Percentiles rank a stretch among this genome's conserved stretches.
phyloP scores from a whole-genome alignment of 2,888 invertebrate species.

The Crioceris asparagi region DNA sequence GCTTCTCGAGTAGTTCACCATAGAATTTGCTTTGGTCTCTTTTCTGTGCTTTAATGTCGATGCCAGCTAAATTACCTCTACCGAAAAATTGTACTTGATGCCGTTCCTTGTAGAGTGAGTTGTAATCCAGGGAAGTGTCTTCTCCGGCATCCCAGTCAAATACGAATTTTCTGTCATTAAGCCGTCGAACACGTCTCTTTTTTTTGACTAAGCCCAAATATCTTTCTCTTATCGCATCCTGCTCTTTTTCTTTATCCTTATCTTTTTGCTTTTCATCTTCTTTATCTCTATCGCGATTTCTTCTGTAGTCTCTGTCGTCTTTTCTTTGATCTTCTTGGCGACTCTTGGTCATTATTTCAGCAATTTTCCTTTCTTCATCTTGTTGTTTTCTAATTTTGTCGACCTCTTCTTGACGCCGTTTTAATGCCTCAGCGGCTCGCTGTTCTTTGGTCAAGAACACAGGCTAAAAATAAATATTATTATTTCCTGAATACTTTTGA shows the following conservation, averaged over 20 bases:
- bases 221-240: constrained; percentile 90
- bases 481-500: too few species aligned
- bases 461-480: constrained; percentile 49
- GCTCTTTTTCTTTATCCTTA: constrained; percentile 85
- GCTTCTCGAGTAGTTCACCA: constrained; percentile 85
- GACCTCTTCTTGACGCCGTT: constrained; percentile 80
- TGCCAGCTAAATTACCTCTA: constrained; percentile 93
- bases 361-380: constrained; percentile 49
- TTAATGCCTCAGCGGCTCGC: constrained; percentile 79
- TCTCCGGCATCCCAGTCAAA: constrained; percentile 99
- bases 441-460: constrained; percentile 96
- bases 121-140: constrained; percentile 97
- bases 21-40: constrained; percentile 96
- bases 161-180: constrained; percentile 98
- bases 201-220: constrained; percentile 91
- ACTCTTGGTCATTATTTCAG: constrained; percentile 27
- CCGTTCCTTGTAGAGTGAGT: constrained; percentile 88
- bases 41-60: constrained; percentile 93
- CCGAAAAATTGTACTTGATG: constrained; percentile 98
- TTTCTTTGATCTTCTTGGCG: constrained; percentile 31
- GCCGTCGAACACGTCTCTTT: constrained; percentile 78
- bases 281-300: constrained; percentile 41
- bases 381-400: constrained; percentile 64
- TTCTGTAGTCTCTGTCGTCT: constrained; percentile 31
- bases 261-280: constrained; percentile 48